Evolutionary conservation across 2,888 invertebrate species (phyloP), one percentile per base, ranked within the genome.

Genomic region (Drosophila lacicola): DNA sequence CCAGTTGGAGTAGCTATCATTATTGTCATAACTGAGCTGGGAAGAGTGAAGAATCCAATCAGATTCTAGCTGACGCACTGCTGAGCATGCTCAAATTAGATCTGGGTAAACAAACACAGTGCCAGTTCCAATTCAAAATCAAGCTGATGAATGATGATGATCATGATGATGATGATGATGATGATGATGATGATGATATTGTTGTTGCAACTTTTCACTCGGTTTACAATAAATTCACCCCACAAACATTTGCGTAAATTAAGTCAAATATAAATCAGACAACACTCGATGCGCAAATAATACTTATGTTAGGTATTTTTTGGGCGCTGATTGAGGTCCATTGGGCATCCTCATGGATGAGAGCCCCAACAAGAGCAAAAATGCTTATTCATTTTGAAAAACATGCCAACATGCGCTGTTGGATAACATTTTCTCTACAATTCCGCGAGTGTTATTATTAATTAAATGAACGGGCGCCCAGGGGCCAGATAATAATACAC

Each of bases 201-300:
- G 29, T 29, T 39, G 53, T 21, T 56, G 53, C n/a, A 37, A 19
- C 21, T 41, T 42, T 39, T 58, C 60, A 57, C 42, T 19, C 42
- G n/a, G 55, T 45, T 70, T 46, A 69, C 63, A 78, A 63, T 60
- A 65, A 85, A 80, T 88, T 71, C 63, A 68, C 76, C 83, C 82
- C 86, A 63, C 47, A 58, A 69, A 72, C 61, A 67, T 81, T 51
- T 67, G 53, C 69, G 72, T 76, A 84, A 84, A 84, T 88, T 88
- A 79, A 84, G 75, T 87, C 69, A 72, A 87, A 83, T 88, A 87
- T 78, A 78, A 81, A 87, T 87, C 84, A 88, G 70, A 85, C 54
- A 69, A 69, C 79, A 81, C 89, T 88, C 89, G 78, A 88, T 88
- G 81, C 47, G 84, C 78, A 71, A 86, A 83, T 86, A 86, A 83